Evolutionary conservation across 2,113 vertebrate species (phyloP), one percentile per base, ranked within the genome.

Genomic region (Oophaga pumilio): DNA sequence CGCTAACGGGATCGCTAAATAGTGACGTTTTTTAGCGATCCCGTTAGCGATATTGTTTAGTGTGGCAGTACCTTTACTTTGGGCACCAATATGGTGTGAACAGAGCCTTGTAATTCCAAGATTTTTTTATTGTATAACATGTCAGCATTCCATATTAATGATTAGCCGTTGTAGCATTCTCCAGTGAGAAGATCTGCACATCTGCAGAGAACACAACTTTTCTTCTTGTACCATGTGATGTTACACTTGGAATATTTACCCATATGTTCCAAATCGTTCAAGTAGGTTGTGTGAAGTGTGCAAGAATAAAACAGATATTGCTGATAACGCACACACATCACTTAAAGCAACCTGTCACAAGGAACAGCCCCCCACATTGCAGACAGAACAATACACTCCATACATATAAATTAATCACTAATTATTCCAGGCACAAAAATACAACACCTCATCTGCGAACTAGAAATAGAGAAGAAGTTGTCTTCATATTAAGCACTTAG

Each of bases 161-260:
- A 76, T 50, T 1, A n/a, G 24, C n/a, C 1, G 50, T 53, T 24
- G 13, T 80, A 17, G 59, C 24, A 80, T 80, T 59, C 6, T 33
- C 24, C 20, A 33, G 77, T 18, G 56, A 60, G 77, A 80, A 80
- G 56, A 80, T 80, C 15, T 80, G 24, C 53, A 80, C 76, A 77
- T 77, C 76, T 77, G 50, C 50, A 53, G 50, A 77, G 24, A 77
- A 24, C 6, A 77, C 76, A 77, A 77, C 20, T 77, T 77, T 53
- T 77, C 74, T 56, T 77, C 74, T 56, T 77, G n/a, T 56, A 77
- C 76, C 50, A 77, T 8, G 22, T 56, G 22, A 77, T 56, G 22
- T 79, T 50, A n/a, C 17, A 52, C 49, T 82, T 82, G 33, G 20
- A 66, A 81, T 22, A 66, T 43, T 28, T 81, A 13, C 33, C 33